phyloP scores from a whole-genome alignment of 1,140 invertebrate genomes.

The Drosophila bifasciata region DNA sequence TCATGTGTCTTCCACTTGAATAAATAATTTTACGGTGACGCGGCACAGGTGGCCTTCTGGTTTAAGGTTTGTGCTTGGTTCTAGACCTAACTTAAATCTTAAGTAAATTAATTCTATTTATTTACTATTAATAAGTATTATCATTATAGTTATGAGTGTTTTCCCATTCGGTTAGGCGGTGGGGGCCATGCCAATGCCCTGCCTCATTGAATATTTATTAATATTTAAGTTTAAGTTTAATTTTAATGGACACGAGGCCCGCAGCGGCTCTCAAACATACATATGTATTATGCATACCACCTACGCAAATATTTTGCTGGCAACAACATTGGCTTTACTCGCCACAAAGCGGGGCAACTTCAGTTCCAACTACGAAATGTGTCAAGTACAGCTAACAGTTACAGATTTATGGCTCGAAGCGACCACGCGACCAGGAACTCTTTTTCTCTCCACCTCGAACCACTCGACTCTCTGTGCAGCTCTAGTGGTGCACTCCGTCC shows the following conservation, averaged over 20 bases:
- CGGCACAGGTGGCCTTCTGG: constrained; percentile 78
- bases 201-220: constrained; percentile 42
- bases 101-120: too few species aligned
- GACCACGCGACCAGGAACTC: constrained; percentile 65
- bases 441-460: constrained; percentile 25
- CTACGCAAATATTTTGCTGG: constrained; percentile 72
- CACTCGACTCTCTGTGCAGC: neutral
- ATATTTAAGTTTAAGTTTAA: constrained; percentile 67
- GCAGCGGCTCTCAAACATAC: constrained; percentile 23
- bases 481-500: neutral
- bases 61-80: constrained; percentile 79
- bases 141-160: too few species aligned
- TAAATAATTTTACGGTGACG: constrained; percentile 13
- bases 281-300: constrained; percentile 28
- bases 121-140: too few species aligned
- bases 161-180: too few species aligned
- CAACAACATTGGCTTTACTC: constrained; percentile 36
- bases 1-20: constrained; percentile 13
- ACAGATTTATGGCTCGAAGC: constrained; percentile 73
- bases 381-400: constrained; percentile 82
- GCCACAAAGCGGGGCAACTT: constrained; percentile 36
- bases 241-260: constrained; percentile 67
- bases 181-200: neutral
- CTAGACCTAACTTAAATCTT: neutral
- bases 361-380: constrained; percentile 64